Conservation (phyloP, 2,888 invertebrate genomes). For the Philereme vetulata region DNA sequence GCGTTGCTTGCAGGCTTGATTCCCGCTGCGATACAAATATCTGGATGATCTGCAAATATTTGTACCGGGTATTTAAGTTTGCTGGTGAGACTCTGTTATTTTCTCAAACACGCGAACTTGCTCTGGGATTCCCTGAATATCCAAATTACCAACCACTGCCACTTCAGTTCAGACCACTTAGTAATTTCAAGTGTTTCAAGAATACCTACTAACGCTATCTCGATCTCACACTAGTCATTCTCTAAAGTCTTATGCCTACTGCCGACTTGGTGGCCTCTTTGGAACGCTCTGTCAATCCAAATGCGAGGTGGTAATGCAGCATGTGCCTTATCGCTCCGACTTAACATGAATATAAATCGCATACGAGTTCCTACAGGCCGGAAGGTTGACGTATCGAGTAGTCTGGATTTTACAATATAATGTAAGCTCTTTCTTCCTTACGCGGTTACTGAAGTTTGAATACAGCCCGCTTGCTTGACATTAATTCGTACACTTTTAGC, state of each 20-base stretch:
- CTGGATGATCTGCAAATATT: too few relatives aligned
- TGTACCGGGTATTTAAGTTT: too few relatives aligned
- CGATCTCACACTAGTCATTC: not conserved
- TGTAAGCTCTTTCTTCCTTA: not conserved
- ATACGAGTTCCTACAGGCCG: not conserved
- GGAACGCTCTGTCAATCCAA: not conserved
- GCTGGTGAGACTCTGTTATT: too few relatives aligned
- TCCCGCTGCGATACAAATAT: too few relatives aligned
- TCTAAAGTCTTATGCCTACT: not conserved
- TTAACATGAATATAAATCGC: not conserved
- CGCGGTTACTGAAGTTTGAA: not conserved
- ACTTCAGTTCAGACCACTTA: too few relatives aligned
- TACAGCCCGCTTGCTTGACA: not conserved
- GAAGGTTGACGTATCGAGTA: not conserved
- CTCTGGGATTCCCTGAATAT: too few relatives aligned
- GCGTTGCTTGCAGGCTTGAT: too few relatives aligned
- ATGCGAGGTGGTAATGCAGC: not conserved
- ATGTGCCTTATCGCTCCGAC: not conserved
- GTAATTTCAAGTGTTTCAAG: too few relatives aligned
- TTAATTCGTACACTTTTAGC: not conserved
- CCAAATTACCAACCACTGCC: too few relatives aligned
- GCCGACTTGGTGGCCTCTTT: not conserved
- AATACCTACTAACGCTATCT: not conserved
- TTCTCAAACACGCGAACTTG: too few relatives aligned
- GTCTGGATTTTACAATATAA: not conserved